phyloP scores from a whole-genome alignment of 1,140 invertebrate species.

The Trichonephila inaurata region DNA sequence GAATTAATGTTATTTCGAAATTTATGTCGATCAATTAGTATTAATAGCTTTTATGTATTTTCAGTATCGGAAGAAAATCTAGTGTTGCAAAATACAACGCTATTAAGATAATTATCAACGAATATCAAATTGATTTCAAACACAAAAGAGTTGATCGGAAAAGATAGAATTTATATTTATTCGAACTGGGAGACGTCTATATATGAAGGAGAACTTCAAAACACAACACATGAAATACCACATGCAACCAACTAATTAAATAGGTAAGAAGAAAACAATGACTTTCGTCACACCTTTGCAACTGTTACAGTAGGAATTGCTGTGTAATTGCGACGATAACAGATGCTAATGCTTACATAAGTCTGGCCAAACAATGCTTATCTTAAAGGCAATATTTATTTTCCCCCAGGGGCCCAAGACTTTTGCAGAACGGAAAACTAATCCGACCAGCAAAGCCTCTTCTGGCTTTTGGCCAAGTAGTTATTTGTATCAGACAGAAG shows the following conservation, averaged over 20 bases:
- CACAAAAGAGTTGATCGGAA: no score
- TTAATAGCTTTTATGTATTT: no score
- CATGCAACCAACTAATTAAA: background rate
- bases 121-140: no score
- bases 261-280: background rate
- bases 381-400: constrained; percentile 50
- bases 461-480: constrained; percentile 4
- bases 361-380: constrained; percentile 42
- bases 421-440: background rate
- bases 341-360: constrained; percentile 39
- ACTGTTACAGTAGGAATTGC: background rate
- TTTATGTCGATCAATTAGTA: no score
- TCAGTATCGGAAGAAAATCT: no score
- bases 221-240: background rate
- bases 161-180: background rate
- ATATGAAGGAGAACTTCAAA: background rate
- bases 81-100: no score
- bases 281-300: background rate
- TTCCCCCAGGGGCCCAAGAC: background rate
- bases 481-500: background rate
- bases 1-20: no score
- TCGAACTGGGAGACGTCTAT: background rate
- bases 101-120: no score
- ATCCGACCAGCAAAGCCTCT: constrained; percentile 23
- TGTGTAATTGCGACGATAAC: constrained; percentile 1